A percentile compares a stretch with the other conserved stretches of the same genome.
These are phyloP conservation scores for Azemiops feae DNA, from an alignment of 2,113 vertebrate species.

Conservation along the genomic window DNA sequence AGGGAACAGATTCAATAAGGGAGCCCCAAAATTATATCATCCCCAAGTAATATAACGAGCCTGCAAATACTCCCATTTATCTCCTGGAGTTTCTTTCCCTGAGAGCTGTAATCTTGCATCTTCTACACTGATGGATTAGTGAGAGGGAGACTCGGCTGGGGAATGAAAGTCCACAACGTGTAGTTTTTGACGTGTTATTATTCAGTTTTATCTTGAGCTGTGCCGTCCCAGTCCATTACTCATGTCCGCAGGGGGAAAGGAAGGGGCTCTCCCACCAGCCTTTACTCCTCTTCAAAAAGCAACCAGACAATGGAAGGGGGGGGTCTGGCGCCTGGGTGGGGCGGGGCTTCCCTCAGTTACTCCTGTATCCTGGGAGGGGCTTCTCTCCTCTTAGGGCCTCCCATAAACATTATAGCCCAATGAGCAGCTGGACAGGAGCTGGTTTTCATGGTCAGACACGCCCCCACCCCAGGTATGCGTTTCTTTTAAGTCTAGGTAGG, in stretches of 20 bases:
- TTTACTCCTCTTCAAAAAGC: constrained; percentile 7
- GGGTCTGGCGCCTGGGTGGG: not conserved
- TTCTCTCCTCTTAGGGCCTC: not conserved
- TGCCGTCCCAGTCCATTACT: constrained; percentile 76
- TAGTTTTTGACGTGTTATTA: constrained; percentile 79
- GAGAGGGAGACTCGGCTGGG: constrained; percentile 75
- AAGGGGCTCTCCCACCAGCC: not conserved
- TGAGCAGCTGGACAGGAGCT: not conserved
- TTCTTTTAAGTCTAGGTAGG: not conserved
- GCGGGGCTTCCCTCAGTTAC: not conserved
- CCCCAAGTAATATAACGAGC: constrained; percentile 79
- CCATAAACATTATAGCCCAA: not conserved
- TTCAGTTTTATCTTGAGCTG: constrained; percentile 78
- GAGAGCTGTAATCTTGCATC: constrained; percentile 74
- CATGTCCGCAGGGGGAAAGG: constrained; percentile 61
- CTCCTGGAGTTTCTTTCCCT: constrained; percentile 69
- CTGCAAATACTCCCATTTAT: constrained; percentile 80
- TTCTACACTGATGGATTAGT: constrained; percentile 78
- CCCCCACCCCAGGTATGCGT: not conserved
- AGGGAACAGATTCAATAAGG: constrained; percentile 71
- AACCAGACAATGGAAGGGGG: constrained; percentile 24
- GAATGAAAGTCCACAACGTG: constrained; percentile 81
- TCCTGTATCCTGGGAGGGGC: not conserved
- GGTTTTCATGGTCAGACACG: not conserved
- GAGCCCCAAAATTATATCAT: constrained; percentile 64